Evolutionary conservation across 92 coral and sea anemone genomes (phyloP).

Genomic region (Diadumene lineata): DNA sequence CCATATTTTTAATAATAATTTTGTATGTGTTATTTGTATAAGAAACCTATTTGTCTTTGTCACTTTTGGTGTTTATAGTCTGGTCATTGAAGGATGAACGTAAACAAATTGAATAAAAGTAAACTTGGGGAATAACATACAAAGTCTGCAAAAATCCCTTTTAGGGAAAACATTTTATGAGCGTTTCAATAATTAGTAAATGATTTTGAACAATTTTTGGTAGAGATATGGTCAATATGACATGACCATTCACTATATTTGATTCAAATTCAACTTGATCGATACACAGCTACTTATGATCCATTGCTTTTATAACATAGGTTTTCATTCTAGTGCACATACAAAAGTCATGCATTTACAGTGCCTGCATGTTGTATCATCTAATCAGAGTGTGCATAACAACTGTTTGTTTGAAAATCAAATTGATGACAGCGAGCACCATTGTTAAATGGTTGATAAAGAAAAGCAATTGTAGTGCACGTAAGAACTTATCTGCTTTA

Average conservation of each 20-base stretch:
- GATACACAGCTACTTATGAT: background rate
- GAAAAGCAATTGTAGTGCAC: too few relatives aligned
- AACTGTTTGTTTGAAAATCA: too few relatives aligned
- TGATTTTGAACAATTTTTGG: background rate
- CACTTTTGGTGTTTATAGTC: too few relatives aligned
- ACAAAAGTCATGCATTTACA: background rate
- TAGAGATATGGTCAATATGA: slow-evolving; percentile 16
- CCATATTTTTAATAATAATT: too few relatives aligned
- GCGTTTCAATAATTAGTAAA: slow-evolving; percentile 17
- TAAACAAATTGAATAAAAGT: too few relatives aligned
- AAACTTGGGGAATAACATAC: too few relatives aligned
- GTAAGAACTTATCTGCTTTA: background rate
- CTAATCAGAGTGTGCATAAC: too few relatives aligned
- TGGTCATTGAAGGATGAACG: too few relatives aligned
- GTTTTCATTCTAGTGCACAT: background rate
- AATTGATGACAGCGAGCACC: slow-evolving; percentile 3
- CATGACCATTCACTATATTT: slow-evolving; percentile 18
- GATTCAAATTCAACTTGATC: background rate
- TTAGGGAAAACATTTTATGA: slow-evolving; percentile 11
- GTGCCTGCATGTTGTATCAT: background rate
- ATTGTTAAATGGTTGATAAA: too few relatives aligned
- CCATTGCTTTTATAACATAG: background rate
- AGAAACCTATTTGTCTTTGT: too few relatives aligned
- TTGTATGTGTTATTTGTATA: too few relatives aligned
- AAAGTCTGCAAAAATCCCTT: slow-evolving; percentile 20